These are phyloP conservation scores for Sebastes itinus DNA, from an alignment of 2,797 vertebrate genomes.

Conservation along the genomic window DNA sequence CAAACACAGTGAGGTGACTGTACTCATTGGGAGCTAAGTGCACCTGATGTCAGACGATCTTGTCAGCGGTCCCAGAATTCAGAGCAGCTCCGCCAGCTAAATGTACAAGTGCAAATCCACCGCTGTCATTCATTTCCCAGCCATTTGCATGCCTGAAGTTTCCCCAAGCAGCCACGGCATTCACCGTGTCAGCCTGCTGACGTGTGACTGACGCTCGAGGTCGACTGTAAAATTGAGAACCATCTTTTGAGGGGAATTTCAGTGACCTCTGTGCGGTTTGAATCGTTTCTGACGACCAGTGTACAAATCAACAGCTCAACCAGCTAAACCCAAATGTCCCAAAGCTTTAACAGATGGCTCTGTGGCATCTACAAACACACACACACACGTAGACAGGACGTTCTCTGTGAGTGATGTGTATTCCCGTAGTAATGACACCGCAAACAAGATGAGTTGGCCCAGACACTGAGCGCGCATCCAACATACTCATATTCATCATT, in stretches of 20 bases:
- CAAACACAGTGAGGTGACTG: not conserved
- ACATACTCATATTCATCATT: constrained; percentile 11
- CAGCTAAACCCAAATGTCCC: constrained; percentile 24
- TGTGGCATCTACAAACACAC: constrained; percentile 16
- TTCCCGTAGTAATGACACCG: constrained; percentile 22
- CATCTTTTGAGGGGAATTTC: constrained; percentile 36
- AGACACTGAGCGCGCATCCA: constrained; percentile 1
- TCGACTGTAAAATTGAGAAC: constrained; percentile 30
- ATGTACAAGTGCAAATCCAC: constrained; percentile 22
- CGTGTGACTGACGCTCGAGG: constrained; percentile 32
- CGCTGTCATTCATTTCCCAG: not conserved
- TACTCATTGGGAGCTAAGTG: not conserved
- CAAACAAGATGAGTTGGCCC: constrained; percentile 31
- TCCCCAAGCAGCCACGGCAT: constrained; percentile 1
- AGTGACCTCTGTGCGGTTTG: constrained; percentile 63
- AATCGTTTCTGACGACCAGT: constrained; percentile 36
- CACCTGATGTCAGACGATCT: not conserved
- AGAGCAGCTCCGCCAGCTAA: not conserved
- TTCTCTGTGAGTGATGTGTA: constrained; percentile 34
- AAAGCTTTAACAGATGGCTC: constrained; percentile 54
- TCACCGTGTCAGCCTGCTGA: constrained; percentile 21
- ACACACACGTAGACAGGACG: constrained; percentile 2
- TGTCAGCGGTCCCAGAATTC: not conserved
- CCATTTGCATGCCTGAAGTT: constrained; percentile 10
- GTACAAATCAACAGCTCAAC: constrained; percentile 51